Base-by-base conservation (phyloP, 2,888 invertebrate genomes). In the Apodemia hepburni region DNA sequence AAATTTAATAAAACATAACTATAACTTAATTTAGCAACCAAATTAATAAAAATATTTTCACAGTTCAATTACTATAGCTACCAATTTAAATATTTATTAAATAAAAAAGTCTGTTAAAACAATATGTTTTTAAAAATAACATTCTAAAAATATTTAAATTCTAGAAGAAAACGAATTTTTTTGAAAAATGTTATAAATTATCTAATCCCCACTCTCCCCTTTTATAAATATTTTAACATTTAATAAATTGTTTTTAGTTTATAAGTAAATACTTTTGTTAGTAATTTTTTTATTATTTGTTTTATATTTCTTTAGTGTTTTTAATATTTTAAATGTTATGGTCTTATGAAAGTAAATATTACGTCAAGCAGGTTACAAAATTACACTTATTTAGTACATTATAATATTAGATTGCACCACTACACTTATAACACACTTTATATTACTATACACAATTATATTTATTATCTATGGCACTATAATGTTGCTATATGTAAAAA, bases 391-490 rank as follows among this genome's bases (percentile, higher is more conserved):
- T 51, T 51, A 51, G 51, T 51, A 51, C 22, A 51, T 51, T 51
- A 51, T 0, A 51, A 22, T 51, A 51, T 51, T 51, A 51, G 51
- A 51, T 51, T 51, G 51, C 51, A 51, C 51, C 51, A 12, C 51
- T 51, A 51, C 51, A 51, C 51, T 51, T 51, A 51, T 8, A 47
- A 45, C 38, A 60, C 45, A 47, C 29, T 47, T 60, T 60, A 45
- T 29, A 57, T 15, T 58, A 58, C 12, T 58, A 58, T 58, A 58
- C 58, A 58, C 51, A 51, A 11, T 18, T 51, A 51, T 17, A 42
- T 15, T 22, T 54, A 54, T 8, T 22, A 12, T 22, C 54, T 54
- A 54, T 54, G 54, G 54, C 54, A 54, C 54, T 22, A 27, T 11
- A 15, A 27, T 51, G 27, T 51, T 27, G 51, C 51, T 51, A 51